Percentiles rank a stretch among this genome's conserved stretches.
Conservation (phyloP, 2,113 vertebrate species). For the Oenanthe melanoleuca region DNA sequence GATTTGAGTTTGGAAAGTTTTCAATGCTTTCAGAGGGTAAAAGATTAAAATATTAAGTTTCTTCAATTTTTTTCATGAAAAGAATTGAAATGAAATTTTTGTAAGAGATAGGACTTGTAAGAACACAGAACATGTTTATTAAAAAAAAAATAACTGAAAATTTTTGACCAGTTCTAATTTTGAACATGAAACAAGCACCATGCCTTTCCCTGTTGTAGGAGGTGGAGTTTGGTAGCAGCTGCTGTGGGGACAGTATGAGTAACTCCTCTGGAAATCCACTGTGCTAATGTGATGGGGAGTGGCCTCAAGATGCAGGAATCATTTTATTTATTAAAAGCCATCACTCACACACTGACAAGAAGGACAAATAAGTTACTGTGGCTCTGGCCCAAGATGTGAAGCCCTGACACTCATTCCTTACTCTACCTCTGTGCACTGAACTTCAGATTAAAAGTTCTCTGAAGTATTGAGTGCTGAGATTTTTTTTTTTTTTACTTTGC, state of each 20-base stretch:
- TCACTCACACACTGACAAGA: neutral
- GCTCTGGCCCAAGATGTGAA: neutral
- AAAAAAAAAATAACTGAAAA: neutral
- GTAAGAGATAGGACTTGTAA: neutral
- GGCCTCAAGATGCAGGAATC: neutral
- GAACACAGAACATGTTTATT: neutral
- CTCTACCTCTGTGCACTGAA: neutral
- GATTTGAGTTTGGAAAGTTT: neutral
- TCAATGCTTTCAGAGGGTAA: neutral
- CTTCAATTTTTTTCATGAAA: neutral
- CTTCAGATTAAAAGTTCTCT: neutral
- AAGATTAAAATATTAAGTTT: neutral
- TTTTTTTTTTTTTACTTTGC: slow-evolving; percentile 4
- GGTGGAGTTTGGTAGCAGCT: neutral
- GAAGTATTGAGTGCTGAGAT: neutral
- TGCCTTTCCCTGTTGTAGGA: neutral
- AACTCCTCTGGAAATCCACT: neutral
- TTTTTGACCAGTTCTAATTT: neutral
- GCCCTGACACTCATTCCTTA: neutral
- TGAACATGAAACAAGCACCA: neutral
- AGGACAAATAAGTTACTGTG: neutral
- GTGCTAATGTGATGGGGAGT: neutral
- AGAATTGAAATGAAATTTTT: neutral
- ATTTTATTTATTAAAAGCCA: slow-evolving; percentile 46
- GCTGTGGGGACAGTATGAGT: neutral